A percentile compares a stretch with the other conserved stretches of the same genome.
These are phyloP conservation scores for Drosophila tristis DNA, from an alignment of 1,140 invertebrate species.

Conservation along the genomic window DNA sequence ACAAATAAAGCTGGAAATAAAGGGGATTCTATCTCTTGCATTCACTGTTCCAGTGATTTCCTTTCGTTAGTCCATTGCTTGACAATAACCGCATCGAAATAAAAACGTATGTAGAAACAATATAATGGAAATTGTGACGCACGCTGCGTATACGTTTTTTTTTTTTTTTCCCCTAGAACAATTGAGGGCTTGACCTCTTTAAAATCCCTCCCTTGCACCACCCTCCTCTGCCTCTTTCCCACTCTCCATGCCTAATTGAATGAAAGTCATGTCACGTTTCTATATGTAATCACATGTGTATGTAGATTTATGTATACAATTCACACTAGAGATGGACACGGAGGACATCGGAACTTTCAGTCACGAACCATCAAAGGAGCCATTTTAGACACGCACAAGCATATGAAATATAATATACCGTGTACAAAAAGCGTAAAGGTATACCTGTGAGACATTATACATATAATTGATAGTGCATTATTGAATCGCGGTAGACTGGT, in stretches of 20 bases:
- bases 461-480: too few relatives aligned
- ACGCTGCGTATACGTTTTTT: conserved; percentile 43
- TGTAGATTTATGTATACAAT: too few relatives aligned
- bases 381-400: too few relatives aligned
- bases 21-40: background rate
- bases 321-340: too few relatives aligned
- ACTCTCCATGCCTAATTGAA: conserved; percentile 5
- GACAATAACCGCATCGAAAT: background rate
- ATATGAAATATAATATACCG: too few relatives aligned
- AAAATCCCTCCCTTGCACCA: too few relatives aligned
- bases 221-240: background rate
- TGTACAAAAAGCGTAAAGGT: too few relatives aligned
- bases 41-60: background rate
- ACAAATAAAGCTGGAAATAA: too few relatives aligned
- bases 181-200: conserved; percentile 46
- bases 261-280: conserved; percentile 11
- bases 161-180: conserved; percentile 12
- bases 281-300: conserved; percentile 2
- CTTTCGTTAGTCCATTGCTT: conserved; percentile 7
- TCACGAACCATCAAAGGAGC: too few relatives aligned
- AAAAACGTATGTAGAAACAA: conserved; percentile 5
- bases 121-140: background rate
- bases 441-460: too few relatives aligned
- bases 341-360: too few relatives aligned
- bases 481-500: too few relatives aligned